phyloP scores from a whole-genome alignment of 2,888 invertebrate genomes.

The Lasioglossum villosulum region DNA sequence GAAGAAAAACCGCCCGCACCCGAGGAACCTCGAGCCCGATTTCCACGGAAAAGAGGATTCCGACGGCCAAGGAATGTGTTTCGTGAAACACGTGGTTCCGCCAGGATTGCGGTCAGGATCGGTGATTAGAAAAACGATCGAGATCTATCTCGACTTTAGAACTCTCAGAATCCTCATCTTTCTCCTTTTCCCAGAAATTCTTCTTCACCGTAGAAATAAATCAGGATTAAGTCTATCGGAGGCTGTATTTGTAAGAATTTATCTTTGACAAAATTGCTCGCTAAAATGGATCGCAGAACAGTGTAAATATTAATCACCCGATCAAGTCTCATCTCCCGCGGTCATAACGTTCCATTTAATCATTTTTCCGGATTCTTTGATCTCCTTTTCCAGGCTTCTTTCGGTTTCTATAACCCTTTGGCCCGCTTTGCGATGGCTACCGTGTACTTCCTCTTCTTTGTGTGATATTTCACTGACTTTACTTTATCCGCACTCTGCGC shows the following conservation, averaged over 20 bases:
- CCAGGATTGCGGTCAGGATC: background rate
- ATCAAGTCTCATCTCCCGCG: background rate
- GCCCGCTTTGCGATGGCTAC: background rate
- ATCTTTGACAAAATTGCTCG: background rate
- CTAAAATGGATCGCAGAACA: background rate
- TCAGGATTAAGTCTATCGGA: background rate
- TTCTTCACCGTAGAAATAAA: background rate
- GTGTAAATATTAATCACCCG: background rate
- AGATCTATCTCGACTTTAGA: background rate
- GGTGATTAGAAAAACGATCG: conserved; percentile 20
- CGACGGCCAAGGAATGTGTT: background rate
- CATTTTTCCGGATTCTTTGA: background rate
- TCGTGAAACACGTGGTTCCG: conserved; percentile 3
- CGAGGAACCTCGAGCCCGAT: conserved; percentile 10
- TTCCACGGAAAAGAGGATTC: conserved; percentile 32
- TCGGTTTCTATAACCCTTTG: conserved; percentile 8
- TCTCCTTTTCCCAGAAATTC: background rate
- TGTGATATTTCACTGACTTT: background rate
- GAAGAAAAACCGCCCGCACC: conserved; percentile 2
- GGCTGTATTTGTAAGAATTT: too few relatives aligned
- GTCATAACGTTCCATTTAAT: background rate
- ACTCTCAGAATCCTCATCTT: background rate
- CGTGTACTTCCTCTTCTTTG: background rate
- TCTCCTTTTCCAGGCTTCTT: background rate
- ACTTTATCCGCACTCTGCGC: background rate